Evolutionary conservation across 2,797 vertebrate species (phyloP), one percentile per base, ranked within the genome.

Genomic region (Chaetodon trifasciatus): DNA sequence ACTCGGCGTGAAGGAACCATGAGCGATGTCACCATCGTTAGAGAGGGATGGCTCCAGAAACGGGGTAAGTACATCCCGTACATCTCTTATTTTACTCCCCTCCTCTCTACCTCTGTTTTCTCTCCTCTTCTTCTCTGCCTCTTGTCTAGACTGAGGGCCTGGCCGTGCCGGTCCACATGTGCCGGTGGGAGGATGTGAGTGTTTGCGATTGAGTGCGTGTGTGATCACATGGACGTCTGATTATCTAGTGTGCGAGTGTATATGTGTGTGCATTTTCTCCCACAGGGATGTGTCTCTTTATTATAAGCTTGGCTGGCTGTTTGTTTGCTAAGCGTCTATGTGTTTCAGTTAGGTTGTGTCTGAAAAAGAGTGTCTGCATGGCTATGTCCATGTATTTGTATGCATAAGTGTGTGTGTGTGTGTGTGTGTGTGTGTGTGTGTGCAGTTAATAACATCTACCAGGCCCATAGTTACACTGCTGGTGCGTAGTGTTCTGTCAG

Each of bases 41-140:
- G 97, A 95, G 98, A 99, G 97, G 98, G 98, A 92, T 99, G 98
- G 98, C 97, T 99, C 92, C 98, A 99, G 95, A 99, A 99, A 96
- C 97, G 98, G 95, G 98, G 97, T 99, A 93, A 98, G 97, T 96
- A 93, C 86, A 87, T 89, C 76, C 83, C 85, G 79, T 80, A 74
- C 84, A 79, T 83, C 80, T 88, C 67, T 53, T 74, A 69, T 52
- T 79, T 72, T 64, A n/a, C 66, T 87, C 60, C 69, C 77, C 55
- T 77, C 65, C 67, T 66, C 81, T 83, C 75, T 79, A 65, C 71
- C 80, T 86, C 77, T 75, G 16, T 76, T 42, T 74, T 60, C 70
- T 81, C 72, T 85, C 64, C 68, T 86, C 82, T 78, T 76, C 74
- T 76, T 58, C 76, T 78, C 80, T 81, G 84, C 87, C 86, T 88